Base-by-base conservation (phyloP, 2,888 invertebrate genomes). In the Melanostoma mellinum region DNA sequence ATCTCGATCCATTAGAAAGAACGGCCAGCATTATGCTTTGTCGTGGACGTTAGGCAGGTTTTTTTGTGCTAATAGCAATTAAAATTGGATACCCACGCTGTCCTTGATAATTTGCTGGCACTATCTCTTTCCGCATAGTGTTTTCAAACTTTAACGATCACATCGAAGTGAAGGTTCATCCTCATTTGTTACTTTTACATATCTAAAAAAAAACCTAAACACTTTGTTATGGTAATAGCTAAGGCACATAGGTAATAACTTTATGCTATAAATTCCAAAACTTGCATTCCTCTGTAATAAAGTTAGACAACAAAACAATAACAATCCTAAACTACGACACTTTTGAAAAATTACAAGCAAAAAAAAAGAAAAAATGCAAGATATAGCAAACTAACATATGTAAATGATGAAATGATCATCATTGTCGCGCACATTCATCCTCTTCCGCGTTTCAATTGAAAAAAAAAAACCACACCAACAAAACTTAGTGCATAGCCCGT, bases 371-470 rank as follows among this genome's bases (percentile, higher is more conserved):
- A 32, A 48, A 56, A 73, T 56, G 38, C 9, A 56, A 48, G 52
- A 69, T 48, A 78, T 46, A 60, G 48, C 53, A 35, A 55, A 50
- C 63, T n/a, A 61, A 56, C 69, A 69, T 65, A n/a, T n/a, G n/a
- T n/a, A 80, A 73, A 79, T 68, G 67, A 75, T 75, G 63, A 80
- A 67, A 79, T 68, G 67, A 75, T 75, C 56, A 80, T 80, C 58
- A 58, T 35, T 71, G 80, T 65, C 58, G 75, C 65, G 80, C 80
- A 71, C 58, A 80, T 71, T 80, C 40, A 75, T 75, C 40, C 80
- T 80, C 80, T 80, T 80, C 80, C 80, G 80, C 80, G 75, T 80
- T 75, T 80, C 69, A 80, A 80, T 80, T 75, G 80, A 75, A 80
- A 69, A 65, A 69, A 71, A 80, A 69, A 63, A 30, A 40, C 42